These are phyloP conservation scores for Sinelater perroti DNA, from an alignment of 2,888 invertebrate genomes.

Conservation along the genomic window DNA sequence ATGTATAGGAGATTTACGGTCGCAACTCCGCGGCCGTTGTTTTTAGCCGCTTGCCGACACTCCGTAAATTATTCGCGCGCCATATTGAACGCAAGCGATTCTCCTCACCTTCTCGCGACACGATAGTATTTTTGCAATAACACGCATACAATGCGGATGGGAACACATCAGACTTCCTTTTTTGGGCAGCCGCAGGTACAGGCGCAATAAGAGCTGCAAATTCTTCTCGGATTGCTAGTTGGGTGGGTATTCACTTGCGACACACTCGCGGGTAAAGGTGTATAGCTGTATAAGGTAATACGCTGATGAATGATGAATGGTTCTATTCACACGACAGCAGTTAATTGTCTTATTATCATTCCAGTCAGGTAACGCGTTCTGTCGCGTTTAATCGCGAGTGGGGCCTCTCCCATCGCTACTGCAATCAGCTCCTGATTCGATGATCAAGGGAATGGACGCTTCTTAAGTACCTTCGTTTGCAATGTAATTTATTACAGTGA, in stretches of 20 bases:
- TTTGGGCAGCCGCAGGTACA: slow-evolving; percentile 17
- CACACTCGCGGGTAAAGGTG: slow-evolving; percentile 18
- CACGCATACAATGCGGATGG: slow-evolving; percentile 23
- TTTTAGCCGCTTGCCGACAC: too few species aligned
- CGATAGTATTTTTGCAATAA: slow-evolving; percentile 15
- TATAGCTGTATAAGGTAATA: slow-evolving; percentile 28
- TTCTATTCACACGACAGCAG: slow-evolving; percentile 33
- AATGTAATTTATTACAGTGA: too few species aligned
- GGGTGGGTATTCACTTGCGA: slow-evolving; percentile 29
- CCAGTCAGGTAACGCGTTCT: slow-evolving; percentile 35
- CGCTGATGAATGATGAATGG: slow-evolving; percentile 35
- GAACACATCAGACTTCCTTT: slow-evolving; percentile 25
- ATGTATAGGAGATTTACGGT: too few species aligned
- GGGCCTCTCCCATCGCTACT: slow-evolving; percentile 30
- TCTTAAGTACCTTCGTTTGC: too few species aligned
- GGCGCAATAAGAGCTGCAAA: slow-evolving; percentile 20
- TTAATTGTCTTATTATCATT: slow-evolving; percentile 38
- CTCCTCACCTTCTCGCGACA: slow-evolving; percentile 3
- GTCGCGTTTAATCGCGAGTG: slow-evolving; percentile 36
- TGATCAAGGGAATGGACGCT: too few species aligned
- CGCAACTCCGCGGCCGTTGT: too few species aligned
- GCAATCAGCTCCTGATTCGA: slow-evolving; percentile 31
- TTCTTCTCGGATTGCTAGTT: slow-evolving; percentile 25
- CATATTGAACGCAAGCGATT: background rate
- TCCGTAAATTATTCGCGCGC: background rate